Conservation (phyloP, 92 coral and sea anemone species). For the Zoanthus sansibaricus region DNA sequence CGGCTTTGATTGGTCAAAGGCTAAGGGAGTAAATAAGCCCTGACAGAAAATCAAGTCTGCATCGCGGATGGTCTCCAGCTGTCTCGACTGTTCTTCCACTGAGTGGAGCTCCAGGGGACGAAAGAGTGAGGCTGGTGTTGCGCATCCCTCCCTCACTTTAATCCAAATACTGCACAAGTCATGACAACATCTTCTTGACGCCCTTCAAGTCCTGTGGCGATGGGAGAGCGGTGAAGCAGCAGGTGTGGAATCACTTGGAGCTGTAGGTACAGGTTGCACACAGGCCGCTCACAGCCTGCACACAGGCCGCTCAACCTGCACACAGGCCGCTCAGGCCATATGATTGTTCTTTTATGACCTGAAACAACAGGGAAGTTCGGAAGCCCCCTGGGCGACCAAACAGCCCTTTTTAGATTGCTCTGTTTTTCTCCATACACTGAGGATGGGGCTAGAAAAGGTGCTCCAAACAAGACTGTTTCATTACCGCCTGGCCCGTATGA, state of each 20-base stretch:
- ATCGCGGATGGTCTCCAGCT: slow-evolving; percentile 21
- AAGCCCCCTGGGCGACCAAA: slow-evolving; percentile 63
- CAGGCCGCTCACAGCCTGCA: slow-evolving; percentile 12
- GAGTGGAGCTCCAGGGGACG: not conserved
- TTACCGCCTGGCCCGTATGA: slow-evolving; percentile 26
- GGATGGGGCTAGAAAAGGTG: no score
- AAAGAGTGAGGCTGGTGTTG: slow-evolving; percentile 43
- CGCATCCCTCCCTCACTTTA: slow-evolving; percentile 24
- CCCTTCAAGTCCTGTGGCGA: slow-evolving; percentile 56
- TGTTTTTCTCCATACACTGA: slow-evolving; percentile 29
- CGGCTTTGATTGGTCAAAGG: no score
- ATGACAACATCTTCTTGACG: not conserved
- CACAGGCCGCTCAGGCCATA: slow-evolving; percentile 63
- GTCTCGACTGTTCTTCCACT: slow-evolving; percentile 49
- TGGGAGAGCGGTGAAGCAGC: no score
- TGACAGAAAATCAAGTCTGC: not conserved
- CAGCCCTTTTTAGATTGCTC: slow-evolving; percentile 69
- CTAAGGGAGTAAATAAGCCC: no score
- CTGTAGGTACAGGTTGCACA: slow-evolving; percentile 24
- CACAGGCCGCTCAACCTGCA: slow-evolving; percentile 66
- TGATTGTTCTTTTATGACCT: not conserved
- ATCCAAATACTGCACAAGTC: slow-evolving; percentile 36
- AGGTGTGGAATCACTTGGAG: slow-evolving; percentile 42
- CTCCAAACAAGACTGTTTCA: no score
- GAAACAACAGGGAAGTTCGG: not conserved